These are phyloP conservation scores for Metopolophium dirhodum DNA, from an alignment of 1,140 invertebrate species.

Conservation along the genomic window DNA sequence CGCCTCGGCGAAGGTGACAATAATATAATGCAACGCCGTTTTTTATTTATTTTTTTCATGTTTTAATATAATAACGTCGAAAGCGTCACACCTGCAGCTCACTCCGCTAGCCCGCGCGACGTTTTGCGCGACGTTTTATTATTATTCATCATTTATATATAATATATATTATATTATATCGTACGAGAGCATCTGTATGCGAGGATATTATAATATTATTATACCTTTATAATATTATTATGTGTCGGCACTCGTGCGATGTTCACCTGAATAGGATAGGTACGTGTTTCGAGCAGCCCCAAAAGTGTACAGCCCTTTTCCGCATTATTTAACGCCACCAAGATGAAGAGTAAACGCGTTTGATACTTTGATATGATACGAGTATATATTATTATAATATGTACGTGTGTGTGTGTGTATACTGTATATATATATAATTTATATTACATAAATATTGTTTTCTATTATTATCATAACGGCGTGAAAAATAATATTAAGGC, in stretches of 20 bases:
- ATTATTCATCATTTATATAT: neutral
- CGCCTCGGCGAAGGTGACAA: neutral
- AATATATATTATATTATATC: neutral
- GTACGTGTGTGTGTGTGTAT: neutral
- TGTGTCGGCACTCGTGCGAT: neutral
- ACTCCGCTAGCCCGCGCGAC: too few species aligned
- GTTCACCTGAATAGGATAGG: neutral
- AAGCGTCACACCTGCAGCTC: neutral
- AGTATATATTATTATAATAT: neutral
- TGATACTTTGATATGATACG: neutral
- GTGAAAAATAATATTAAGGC: neutral
- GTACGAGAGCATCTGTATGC: neutral
- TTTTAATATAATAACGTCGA: neutral
- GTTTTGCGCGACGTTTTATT: conserved; percentile 1
- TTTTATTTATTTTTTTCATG: neutral
- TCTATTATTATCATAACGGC: neutral
- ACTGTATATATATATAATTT: neutral
- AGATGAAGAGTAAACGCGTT: neutral
- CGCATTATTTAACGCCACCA: too few species aligned
- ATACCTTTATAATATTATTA: neutral
- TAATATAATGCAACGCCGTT: neutral
- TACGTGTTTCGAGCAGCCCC: neutral
- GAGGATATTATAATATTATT: neutral
- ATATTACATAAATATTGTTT: neutral
- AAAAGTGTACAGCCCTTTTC: neutral